Evolutionary conservation across 1,140 invertebrate species (phyloP), one percentile per base, ranked within the genome.

Genomic region (Vanessa atalanta): DNA sequence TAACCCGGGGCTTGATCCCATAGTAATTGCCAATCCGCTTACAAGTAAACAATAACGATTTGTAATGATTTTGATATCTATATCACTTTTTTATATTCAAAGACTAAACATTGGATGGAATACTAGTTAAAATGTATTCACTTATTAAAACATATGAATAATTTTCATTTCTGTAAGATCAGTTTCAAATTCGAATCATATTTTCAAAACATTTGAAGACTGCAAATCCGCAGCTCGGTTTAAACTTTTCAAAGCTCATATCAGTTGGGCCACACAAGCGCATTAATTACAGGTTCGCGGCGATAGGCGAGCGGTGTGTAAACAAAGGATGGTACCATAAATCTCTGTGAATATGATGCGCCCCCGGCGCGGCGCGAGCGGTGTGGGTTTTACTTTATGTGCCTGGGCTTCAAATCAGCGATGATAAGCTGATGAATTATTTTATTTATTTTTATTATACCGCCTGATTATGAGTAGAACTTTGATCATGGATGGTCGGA

Each of bases 241-340:
- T 31, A 12, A 51, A 26, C 60, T 67, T 31, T 63, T 50, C 47
- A 65, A 26, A 68, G 55, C 65, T n/a, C 66, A 64, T 37, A 31
- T 68, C 55, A 60, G 15, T 9, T 23, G 50, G 71, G 65, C 71
- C 71, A 73, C 71, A 73, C 68, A 68, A 31, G 68, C 55, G 65
- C 60, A 79, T 83, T 84, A 82, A 84, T 84, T 83, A 80, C 73
- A 79, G 68, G 73, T 76, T 81, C 53, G 64, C 65, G 71, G 64
- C 65, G 71, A 73, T 67, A 73, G 72, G 50, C 23, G 64, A 72
- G 72, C 70, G 70, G 75, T 47, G 83, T 73, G 80, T 80, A 83
- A 85, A 85, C 83, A 83, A 83, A 83, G 64, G 63, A 61, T 37
- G 70, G 73, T 13, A 55, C 48, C 68, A 76, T 79, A 81, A 79